These are phyloP conservation scores for Sinocyclocheilus grahami DNA, from an alignment of 2,113 vertebrate species.

Conservation along the genomic window DNA sequence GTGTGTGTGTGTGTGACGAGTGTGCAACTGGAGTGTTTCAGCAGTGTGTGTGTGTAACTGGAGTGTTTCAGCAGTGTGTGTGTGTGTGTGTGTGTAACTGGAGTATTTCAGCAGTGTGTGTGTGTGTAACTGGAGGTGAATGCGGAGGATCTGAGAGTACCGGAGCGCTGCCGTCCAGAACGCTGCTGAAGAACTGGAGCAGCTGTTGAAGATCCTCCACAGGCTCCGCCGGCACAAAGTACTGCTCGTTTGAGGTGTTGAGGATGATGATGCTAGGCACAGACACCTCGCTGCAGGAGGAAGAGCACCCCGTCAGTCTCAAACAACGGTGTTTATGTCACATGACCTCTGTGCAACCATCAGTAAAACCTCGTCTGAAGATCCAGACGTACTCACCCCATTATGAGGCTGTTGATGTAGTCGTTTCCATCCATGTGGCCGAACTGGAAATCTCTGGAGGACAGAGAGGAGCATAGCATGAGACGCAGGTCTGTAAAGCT, in stretches of 20 bases:
- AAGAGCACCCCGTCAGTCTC: neutral
- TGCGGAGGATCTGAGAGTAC: slow-evolving; percentile 49
- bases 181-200: slow-evolving; percentile 89
- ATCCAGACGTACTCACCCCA: slow-evolving; percentile 84
- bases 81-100: too few species aligned
- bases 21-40: too few species aligned
- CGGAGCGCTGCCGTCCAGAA: slow-evolving; percentile 89
- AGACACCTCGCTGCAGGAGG: slow-evolving; percentile 81
- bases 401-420: slow-evolving; percentile 96
- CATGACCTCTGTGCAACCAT: neutral
- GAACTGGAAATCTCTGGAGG: slow-evolving; percentile 88
- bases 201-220: slow-evolving; percentile 85
- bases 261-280: slow-evolving; percentile 91
- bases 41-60: too few species aligned
- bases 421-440: slow-evolving; percentile 97
- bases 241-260: slow-evolving; percentile 97
- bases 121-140: too few species aligned
- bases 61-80: too few species aligned
- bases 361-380: neutral
- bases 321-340: too few species aligned
- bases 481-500: neutral
- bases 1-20: too few species aligned
- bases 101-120: too few species aligned
- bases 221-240: slow-evolving; percentile 86
- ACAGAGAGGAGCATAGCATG: too few species aligned